Conservation (phyloP, 2,888 invertebrate genomes). For the Labia minor region DNA sequence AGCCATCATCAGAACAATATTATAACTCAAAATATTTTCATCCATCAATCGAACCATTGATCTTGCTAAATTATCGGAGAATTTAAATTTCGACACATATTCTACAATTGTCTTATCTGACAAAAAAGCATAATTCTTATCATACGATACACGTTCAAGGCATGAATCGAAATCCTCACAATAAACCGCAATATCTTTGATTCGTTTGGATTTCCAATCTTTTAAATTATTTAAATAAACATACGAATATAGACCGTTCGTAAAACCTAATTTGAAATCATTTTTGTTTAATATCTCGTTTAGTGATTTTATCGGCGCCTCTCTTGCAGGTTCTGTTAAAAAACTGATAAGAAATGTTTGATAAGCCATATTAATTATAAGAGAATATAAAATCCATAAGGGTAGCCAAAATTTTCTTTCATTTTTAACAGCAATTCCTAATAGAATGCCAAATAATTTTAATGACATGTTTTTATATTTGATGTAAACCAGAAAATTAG, state of each 20-base stretch:
- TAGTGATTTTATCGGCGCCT: not conserved
- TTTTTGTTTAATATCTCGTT: not conserved
- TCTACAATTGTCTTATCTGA: not conserved
- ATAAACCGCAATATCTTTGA: not conserved
- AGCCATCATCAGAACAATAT: not conserved
- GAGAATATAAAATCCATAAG: constrained; percentile 18
- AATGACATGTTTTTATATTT: not conserved
- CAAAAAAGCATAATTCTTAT: not conserved
- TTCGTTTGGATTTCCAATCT: not conserved
- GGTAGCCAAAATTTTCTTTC: constrained; percentile 16
- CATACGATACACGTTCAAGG: not conserved
- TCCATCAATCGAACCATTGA: not conserved
- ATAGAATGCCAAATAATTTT: not conserved
- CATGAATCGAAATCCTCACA: not conserved
- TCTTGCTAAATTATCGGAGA: not conserved
- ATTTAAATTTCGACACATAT: not conserved
- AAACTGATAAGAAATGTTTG: constrained; percentile 19
- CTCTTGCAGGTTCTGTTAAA: constrained; percentile 15
- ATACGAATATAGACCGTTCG: not conserved
- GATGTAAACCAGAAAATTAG: not conserved
- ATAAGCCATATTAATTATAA: constrained; percentile 20
- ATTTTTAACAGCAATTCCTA: not conserved
- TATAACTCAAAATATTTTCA: not conserved
- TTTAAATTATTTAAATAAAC: not conserved
- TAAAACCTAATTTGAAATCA: not conserved